Percentiles rank a stretch among this genome's conserved stretches.
Conservation (phyloP, 2,888 invertebrate species). For the Hirudinaria manillensis region DNA sequence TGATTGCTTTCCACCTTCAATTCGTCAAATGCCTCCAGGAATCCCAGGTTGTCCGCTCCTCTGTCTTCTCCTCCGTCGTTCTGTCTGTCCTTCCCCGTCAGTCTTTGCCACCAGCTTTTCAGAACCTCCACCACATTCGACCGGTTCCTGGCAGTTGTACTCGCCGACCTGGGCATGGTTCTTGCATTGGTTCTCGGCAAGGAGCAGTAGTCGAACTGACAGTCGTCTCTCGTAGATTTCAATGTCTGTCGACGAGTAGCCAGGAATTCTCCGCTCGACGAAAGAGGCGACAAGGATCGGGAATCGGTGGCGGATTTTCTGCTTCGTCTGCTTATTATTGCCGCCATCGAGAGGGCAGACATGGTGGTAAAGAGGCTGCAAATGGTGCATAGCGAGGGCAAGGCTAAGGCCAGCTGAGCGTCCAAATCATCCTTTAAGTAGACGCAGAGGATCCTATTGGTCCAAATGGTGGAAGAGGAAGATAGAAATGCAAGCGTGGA, state of each 20-base stretch:
- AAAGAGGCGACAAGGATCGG: neutral
- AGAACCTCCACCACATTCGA: neutral
- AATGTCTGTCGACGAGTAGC: too few relatives aligned
- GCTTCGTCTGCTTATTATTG: constrained; percentile 2
- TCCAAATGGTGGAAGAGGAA: neutral
- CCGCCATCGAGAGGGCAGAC: neutral
- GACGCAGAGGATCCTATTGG: neutral
- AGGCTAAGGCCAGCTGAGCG: neutral
- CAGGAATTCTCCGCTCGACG: too few relatives aligned
- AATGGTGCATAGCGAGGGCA: neutral
- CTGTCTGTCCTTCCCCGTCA: neutral
- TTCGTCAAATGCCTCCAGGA: neutral
- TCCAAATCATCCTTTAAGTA: neutral
- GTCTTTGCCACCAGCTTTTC: neutral
- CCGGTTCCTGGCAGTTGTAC: neutral
- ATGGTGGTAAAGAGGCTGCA: neutral
- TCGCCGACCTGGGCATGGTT: neutral
- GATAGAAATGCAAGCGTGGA: neutral
- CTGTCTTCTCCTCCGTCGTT: neutral
- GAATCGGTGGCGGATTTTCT: neutral
- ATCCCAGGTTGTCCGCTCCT: constrained; percentile 10
- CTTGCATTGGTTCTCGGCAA: neutral
- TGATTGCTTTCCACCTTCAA: neutral
- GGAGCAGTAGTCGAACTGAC: constrained; percentile 2
- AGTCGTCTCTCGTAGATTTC: too few relatives aligned